phyloP scores from a whole-genome alignment of 2,113 vertebrate species.

The Colaptes auratus region DNA sequence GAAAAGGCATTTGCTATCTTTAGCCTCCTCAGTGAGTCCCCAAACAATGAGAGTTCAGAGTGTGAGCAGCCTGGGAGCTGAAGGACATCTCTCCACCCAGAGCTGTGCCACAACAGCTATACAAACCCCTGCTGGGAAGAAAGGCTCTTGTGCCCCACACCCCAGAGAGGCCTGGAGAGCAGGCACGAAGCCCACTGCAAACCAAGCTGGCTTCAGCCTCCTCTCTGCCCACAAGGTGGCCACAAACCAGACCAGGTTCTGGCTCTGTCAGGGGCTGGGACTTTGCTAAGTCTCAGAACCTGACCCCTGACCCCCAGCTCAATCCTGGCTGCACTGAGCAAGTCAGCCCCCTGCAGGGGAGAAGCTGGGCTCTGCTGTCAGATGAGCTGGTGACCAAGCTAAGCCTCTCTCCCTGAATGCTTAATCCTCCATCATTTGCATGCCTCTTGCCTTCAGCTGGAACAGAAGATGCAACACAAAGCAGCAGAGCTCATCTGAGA shows the following conservation, averaged over 20 bases:
- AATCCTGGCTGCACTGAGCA: neutral
- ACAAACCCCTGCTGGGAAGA: neutral
- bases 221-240: neutral
- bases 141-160: neutral
- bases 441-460: neutral
- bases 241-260: neutral
- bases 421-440: neutral
- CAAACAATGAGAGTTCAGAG: conserved; percentile 20
- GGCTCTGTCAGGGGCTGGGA: neutral
- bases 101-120: neutral
- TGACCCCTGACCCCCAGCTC: neutral
- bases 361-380: neutral
- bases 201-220: neutral
- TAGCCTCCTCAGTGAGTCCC: conserved; percentile 29
- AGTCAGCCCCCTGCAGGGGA: neutral
- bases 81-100: conserved; percentile 1
- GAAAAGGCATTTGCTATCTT: conserved; percentile 45
- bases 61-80: neutral
- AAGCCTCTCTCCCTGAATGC: neutral
- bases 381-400: neutral
- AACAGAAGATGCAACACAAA: neutral
- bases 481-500: neutral
- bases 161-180: neutral
- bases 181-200: neutral
- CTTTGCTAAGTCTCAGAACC: neutral